phyloP scores from a whole-genome alignment of 1,140 invertebrate genomes.

The Nasonia giraulti region DNA sequence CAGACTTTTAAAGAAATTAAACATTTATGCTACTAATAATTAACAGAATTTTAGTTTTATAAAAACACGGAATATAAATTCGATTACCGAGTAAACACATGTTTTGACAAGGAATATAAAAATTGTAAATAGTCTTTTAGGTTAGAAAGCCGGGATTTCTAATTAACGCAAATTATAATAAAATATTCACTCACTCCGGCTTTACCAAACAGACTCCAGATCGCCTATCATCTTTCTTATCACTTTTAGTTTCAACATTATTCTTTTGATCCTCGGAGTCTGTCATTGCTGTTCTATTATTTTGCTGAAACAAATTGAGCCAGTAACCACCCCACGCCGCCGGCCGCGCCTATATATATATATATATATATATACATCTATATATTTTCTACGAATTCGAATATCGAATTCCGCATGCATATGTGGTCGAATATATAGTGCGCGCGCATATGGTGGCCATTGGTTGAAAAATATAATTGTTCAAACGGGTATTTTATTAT shows the following conservation, averaged over 20 bases:
- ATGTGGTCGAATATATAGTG: no score
- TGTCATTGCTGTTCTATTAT: conserved; percentile 22
- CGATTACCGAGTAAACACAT: not conserved
- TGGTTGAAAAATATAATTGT: no score
- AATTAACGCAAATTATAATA: not conserved
- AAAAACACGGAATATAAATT: not conserved
- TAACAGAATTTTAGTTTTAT: not conserved
- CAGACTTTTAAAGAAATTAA: conserved; percentile 19
- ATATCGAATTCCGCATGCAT: no score
- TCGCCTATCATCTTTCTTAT: conserved; percentile 62
- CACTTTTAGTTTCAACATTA: not conserved
- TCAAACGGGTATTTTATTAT: no score
- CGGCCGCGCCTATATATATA: no score
- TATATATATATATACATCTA: no score
- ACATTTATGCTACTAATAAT: not conserved
- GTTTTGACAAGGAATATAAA: no score
- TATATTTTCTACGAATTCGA: no score
- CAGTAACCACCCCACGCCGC: no score
- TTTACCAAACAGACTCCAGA: conserved; percentile 76
- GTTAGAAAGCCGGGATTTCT: conserved; percentile 6
- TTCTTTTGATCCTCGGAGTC: conserved; percentile 15
- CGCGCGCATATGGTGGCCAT: no score
- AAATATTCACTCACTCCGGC: conserved; percentile 70
- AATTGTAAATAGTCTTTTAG: conserved; percentile 24
- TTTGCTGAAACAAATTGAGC: not conserved